Evolutionary conservation across 2,113 vertebrate genomes (phyloP).

Genomic region (Ptyas mucosa): DNA sequence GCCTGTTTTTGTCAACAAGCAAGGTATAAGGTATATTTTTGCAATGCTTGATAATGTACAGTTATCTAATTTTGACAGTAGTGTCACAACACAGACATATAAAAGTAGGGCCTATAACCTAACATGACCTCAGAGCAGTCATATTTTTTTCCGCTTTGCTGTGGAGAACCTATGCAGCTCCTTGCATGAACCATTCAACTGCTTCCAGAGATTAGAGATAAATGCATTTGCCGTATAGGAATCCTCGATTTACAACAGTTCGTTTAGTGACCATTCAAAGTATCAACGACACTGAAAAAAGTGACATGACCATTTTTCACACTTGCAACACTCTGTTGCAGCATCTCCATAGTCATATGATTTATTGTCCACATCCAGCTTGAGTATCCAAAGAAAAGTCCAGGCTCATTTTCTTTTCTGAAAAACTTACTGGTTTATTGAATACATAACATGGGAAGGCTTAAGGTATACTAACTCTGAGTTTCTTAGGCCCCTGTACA

Average conservation of each 20-base stretch:
- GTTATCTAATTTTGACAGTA: background rate
- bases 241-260: too few relatives aligned
- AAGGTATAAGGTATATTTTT: background rate
- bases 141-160: background rate
- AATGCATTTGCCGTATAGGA: background rate
- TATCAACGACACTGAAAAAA: too few relatives aligned
- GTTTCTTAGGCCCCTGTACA: too few relatives aligned
- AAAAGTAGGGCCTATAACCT: background rate
- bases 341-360: background rate
- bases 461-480: too few relatives aligned
- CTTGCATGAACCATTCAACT: background rate
- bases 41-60: background rate
- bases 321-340: background rate
- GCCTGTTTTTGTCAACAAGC: too few relatives aligned
- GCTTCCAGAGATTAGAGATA: background rate
- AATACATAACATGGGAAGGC: too few relatives aligned
- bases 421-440: too few relatives aligned
- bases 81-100: background rate
- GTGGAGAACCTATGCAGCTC: background rate
- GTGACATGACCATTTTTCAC: too few relatives aligned
- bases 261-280: too few relatives aligned
- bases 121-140: background rate
- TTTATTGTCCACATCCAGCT: background rate
- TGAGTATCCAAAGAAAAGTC: too few relatives aligned
- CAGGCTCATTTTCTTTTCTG: too few relatives aligned